phyloP scores from a whole-genome alignment of 1,140 invertebrate species.

The Neoseiulus cucumeris region DNA sequence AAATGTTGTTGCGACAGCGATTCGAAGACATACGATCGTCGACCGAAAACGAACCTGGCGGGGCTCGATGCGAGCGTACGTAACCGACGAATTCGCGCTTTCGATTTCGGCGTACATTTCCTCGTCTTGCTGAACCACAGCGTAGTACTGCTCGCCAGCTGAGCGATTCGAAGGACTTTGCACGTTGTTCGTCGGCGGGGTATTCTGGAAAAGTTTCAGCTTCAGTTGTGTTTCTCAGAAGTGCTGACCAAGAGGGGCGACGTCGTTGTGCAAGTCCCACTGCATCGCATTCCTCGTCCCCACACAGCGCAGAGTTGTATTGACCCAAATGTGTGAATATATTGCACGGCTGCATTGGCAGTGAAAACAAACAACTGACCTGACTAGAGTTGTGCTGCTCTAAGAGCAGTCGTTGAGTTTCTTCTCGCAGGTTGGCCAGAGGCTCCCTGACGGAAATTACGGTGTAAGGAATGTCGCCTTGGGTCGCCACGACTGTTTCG shows the following conservation, averaged over 20 bases:
- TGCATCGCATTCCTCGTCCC: too few relatives aligned
- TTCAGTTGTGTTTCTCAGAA: too few relatives aligned
- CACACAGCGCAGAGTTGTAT: too few relatives aligned
- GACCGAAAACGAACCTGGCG: constrained; percentile 10
- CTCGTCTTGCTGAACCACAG: constrained; percentile 37
- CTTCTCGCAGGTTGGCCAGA: constrained; percentile 42
- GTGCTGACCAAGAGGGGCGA: too few relatives aligned
- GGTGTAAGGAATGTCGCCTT: constrained; percentile 40
- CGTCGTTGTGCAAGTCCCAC: too few relatives aligned
- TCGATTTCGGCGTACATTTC: constrained; percentile 59
- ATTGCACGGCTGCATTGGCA: too few relatives aligned
- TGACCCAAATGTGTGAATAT: too few relatives aligned
- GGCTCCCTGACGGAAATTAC: constrained; percentile 73
- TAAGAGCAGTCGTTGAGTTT: constrained; percentile 17
- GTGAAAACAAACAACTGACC: constrained; percentile 31
- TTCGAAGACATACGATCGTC: too few relatives aligned
- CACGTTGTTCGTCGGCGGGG: too few relatives aligned
- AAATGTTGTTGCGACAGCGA: too few relatives aligned
- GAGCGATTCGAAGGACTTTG: too few relatives aligned
- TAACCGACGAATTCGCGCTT: constrained; percentile 48
- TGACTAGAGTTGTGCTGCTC: constrained; percentile 32
- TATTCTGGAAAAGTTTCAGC: constrained; percentile 11
- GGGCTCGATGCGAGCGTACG: constrained; percentile 64
- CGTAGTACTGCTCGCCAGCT: constrained; percentile 21
- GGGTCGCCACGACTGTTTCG: neutral